Conservation (phyloP, 2,888 invertebrate species). For the Pseudococcus jackbeardsleyi region DNA sequence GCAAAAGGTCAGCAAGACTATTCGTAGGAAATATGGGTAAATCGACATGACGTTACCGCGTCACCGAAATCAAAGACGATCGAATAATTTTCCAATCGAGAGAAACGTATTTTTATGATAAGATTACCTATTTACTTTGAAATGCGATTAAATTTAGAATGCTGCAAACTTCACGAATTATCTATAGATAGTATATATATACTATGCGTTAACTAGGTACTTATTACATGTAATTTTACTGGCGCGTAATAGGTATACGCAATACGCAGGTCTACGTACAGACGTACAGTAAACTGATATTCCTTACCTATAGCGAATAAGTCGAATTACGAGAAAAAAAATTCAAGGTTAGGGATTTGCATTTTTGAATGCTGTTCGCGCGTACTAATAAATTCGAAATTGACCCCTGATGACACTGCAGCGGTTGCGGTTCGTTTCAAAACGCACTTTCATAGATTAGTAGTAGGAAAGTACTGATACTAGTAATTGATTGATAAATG, state of each 20-base stretch:
- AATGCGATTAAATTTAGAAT: background rate
- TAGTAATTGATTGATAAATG: background rate
- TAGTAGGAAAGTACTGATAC: background rate
- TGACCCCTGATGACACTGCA: conserved; percentile 1
- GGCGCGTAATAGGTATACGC: background rate
- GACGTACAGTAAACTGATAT: background rate
- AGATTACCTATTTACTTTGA: background rate
- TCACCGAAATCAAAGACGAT: background rate
- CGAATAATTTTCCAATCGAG: background rate
- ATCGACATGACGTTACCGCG: background rate
- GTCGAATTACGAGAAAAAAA: background rate
- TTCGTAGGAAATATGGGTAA: background rate
- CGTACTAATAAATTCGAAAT: background rate
- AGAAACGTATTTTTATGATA: background rate
- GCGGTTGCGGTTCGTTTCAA: background rate
- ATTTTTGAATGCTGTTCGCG: background rate
- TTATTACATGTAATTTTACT: background rate
- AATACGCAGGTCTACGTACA: too few species aligned
- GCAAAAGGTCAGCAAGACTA: background rate
- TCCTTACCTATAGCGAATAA: background rate
- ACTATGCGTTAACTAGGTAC: too few species aligned
- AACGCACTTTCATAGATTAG: background rate
- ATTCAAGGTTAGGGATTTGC: conserved; percentile 3
- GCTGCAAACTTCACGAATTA: background rate
- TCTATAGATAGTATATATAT: too few species aligned